Base-by-base conservation (phyloP, 1,140 invertebrate genomes). In the Diploscapter pachys region DNA sequence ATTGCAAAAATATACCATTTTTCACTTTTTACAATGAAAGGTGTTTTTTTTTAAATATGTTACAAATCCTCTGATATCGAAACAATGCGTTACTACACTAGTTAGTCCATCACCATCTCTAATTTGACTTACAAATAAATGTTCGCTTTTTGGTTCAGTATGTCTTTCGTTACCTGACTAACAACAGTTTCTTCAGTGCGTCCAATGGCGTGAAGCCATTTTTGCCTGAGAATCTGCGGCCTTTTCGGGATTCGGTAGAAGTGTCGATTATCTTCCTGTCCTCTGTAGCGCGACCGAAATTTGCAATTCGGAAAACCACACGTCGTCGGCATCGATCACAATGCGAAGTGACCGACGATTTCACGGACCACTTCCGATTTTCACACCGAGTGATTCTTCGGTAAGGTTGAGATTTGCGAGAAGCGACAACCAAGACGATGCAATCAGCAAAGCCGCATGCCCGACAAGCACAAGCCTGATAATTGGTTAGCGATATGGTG, bases 221-320 rank as follows among this genome's bases (percentile, higher is more conserved):
- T 79, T 68, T 87, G 83, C 11, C 86, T 76, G 64, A 86, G 69
- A 54, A 86, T 72, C n/a, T 79, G 71, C 13, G 86, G 86, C 63
- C 86, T 80, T 81, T 86, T 86, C 11, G 86, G 86, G 52, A 86
- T 87, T 73, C 86, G 85, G 78, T 86, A 86, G 77, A 86, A 86
- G 73, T 86, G 86, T 6, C 86, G 84, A 78, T 85, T 86, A 76
- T 86, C 86, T 69, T 86, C 86, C 62, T 85, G 86, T 11, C 86
- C 86, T 63, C 86, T 78, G 63, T 86, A 86, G 62, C 85, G 80
- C 13, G 86, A 86, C 54, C 86, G 82, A 78, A 86, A 86, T 73
- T 86, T 86, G 78, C 86, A 86, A 61, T 86, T 87, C 13, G 86
- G 86, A 78, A 87, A 86, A 52, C 86, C 85, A 73, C 81, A 82